Percentiles rank a stretch among this genome's conserved stretches.
Evolutionary conservation across 2,797 vertebrate genomes (phyloP).

Genomic region (Malacoraja senta): DNA sequence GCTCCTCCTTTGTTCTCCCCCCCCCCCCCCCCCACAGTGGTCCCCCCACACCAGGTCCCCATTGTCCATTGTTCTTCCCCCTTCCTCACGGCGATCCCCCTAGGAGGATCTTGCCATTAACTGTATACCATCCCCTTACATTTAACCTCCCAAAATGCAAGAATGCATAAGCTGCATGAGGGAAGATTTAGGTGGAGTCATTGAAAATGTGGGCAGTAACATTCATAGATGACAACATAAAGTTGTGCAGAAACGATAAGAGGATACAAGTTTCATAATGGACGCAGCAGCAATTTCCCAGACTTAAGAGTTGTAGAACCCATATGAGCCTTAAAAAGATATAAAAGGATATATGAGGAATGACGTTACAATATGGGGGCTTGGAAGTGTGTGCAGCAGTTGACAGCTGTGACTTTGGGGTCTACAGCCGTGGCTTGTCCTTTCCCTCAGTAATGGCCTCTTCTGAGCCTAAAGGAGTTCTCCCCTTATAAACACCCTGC

Average conservation of each 20-base stretch:
- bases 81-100: too few relatives aligned
- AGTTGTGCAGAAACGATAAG: not conserved
- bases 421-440: not conserved
- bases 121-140: too few relatives aligned
- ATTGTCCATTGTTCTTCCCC: too few relatives aligned
- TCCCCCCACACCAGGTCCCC: too few relatives aligned
- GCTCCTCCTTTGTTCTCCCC: too few relatives aligned
- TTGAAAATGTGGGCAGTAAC: not conserved
- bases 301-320: not conserved
- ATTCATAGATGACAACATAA: not conserved
- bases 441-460: not conserved
- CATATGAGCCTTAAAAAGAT: not conserved
- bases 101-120: too few relatives aligned
- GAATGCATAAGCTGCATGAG: too few relatives aligned
- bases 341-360: not conserved
- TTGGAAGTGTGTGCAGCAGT: not conserved
- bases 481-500: not conserved
- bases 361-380: not conserved
- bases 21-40: too few relatives aligned
- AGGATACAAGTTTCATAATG: not conserved
- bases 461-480: not conserved
- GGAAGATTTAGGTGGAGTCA: not conserved
- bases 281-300: not conserved
- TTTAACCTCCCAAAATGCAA: too few relatives aligned
- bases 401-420: not conserved